A percentile compares a stretch with the other conserved stretches of the same genome.
Conservation (phyloP, 2,113 vertebrate species). For the Dermatemys mawii region DNA sequence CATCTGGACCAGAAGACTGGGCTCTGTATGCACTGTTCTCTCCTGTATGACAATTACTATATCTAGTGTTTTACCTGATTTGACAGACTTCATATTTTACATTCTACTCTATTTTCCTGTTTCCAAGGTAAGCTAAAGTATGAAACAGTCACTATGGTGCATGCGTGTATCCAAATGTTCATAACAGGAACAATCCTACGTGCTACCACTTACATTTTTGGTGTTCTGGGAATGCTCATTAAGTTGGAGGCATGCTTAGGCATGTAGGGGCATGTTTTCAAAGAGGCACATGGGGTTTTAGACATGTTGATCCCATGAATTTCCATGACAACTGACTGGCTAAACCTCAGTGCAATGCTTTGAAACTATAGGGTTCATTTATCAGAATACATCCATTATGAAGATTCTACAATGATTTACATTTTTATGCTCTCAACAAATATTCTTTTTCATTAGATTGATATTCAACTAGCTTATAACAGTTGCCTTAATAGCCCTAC, state of each 20-base stretch:
- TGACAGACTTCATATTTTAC: background rate
- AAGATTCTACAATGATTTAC: background rate
- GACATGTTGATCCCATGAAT: background rate
- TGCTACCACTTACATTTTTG: background rate
- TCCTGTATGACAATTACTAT: background rate
- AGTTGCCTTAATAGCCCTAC: slow-evolving; percentile 30
- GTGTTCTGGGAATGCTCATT: background rate
- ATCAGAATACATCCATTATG: background rate
- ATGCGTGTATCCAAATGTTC: background rate
- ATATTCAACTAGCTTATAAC: slow-evolving; percentile 41
- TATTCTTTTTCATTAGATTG: background rate
- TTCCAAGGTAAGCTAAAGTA: background rate
- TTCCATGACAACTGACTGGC: background rate
- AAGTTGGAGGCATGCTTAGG: background rate
- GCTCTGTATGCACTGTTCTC: background rate
- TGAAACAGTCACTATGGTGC: background rate
- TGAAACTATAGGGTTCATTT: background rate
- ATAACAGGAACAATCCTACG: background rate
- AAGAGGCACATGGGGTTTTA: background rate
- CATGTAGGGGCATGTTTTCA: background rate
- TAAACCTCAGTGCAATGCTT: background rate
- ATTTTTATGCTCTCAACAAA: background rate
- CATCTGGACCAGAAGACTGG: background rate
- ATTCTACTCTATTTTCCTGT: background rate
- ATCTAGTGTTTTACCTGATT: background rate